Percentiles rank a stretch among this genome's conserved stretches.
These are phyloP conservation scores for Astur gentilis DNA, from an alignment of 2,113 vertebrate genomes.

Conservation along the genomic window DNA sequence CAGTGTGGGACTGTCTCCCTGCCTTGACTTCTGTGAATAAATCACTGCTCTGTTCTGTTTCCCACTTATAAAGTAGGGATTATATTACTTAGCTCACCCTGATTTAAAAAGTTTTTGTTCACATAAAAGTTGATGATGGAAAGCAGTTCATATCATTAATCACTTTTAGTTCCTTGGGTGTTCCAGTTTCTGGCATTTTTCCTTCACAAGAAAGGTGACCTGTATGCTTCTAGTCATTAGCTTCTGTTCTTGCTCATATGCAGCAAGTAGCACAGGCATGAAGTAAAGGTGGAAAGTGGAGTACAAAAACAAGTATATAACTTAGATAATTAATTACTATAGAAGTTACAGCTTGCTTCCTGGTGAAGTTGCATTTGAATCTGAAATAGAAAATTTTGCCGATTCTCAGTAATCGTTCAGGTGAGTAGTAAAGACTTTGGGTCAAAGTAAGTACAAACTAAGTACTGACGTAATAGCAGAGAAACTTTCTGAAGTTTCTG, in stretches of 20 bases:
- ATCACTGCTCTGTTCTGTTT: not conserved
- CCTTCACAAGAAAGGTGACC: not conserved
- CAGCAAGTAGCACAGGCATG: not conserved
- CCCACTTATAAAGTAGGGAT: not conserved
- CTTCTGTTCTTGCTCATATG: not conserved
- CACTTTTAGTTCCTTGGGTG: not conserved
- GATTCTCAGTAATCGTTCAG: not conserved
- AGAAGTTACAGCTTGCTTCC: not conserved
- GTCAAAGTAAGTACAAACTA: not conserved
- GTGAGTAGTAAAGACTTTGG: not conserved
- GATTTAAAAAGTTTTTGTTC: not conserved
- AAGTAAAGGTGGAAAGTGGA: not conserved
- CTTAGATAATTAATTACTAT: not conserved
- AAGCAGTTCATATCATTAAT: not conserved
- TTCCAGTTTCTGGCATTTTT: not conserved
- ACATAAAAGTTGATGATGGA: not conserved
- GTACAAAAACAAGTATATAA: not conserved
- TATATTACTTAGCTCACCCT: not conserved
- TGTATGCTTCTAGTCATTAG: not conserved
- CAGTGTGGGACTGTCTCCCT: not conserved
- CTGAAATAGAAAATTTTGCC: not conserved
- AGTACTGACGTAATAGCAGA: not conserved
- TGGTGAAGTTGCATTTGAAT: not conserved
- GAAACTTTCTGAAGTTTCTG: not conserved
- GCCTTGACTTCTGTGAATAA: not conserved